Base-by-base conservation (phyloP, 2,888 invertebrate genomes). In the Aelia acuminata region DNA sequence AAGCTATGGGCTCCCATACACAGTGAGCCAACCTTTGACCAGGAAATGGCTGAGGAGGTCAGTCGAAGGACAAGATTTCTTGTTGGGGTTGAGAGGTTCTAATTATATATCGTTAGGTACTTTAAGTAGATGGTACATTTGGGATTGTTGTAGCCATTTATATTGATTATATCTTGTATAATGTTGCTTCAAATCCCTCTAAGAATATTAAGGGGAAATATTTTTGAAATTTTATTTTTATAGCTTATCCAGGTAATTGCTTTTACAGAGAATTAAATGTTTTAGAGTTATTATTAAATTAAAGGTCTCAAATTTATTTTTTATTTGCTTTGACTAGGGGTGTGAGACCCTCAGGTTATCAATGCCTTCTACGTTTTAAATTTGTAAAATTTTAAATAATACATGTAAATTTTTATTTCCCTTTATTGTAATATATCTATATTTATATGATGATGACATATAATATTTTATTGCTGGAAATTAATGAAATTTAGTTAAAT, bases 1-100 rank as follows among this genome's bases (percentile, higher is more conserved):
- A 97, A 97, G 92, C 92, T 97, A 1, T 97, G 97, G 96, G 94
- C 95, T 2, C 97, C 97, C 0, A 92, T 94, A n/a, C 93, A 93
- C 84, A 93, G 94, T 39, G 94, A 94, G 88, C 92, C 94, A 0
- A 93, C 91, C 85, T 96, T 96, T 91, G 94, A 96, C 91, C 92
- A 92, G 49, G 93, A 93, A 85, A 93, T 93, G 91, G 96, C 96
- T 0, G 94, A 94, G 89, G 95, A 95, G 92, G 95, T 95, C 49
- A 87, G 87, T 87, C 87, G 87, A 15, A 87, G 43, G n/a, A 49
- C 85, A 22, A 26, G 75, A 70, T n/a, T 48, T 75, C 47, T 75
- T 35, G 47, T 75, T 13, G 49, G 87, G 39, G 39, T 35, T 20
- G 80, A 87, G 50, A 49, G 87, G 84, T 70, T 88, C 49, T 88